A percentile compares a stretch with the other conserved stretches of the same genome.
Conservation (phyloP, 30 jellyfish, hydroid and myxozoan genomes). For the Hydractinia symbiolongicarpus region DNA sequence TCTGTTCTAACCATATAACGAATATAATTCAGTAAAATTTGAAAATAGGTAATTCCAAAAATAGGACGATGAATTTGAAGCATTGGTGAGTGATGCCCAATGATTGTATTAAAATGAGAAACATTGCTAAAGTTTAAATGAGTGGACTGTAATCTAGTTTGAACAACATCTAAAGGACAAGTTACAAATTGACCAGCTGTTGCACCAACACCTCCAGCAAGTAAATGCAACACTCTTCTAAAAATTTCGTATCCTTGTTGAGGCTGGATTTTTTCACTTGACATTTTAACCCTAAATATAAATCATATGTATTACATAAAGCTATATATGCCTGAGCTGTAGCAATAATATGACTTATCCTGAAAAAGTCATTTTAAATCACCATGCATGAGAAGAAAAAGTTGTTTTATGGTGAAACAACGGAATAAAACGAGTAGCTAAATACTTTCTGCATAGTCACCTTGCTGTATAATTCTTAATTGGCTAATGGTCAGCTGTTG, state of each 20-base stretch:
- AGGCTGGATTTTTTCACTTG: not conserved
- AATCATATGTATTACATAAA: no score
- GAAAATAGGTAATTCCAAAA: constrained; percentile 35
- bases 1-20: constrained; percentile 71
- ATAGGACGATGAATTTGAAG: constrained; percentile 8
- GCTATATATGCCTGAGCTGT: no score
- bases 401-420: no score
- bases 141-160: constrained; percentile 86
- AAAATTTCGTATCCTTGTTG: not conserved
- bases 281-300: no score
- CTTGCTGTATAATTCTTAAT: no score
- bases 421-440: no score
- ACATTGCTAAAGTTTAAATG: constrained; percentile 46
- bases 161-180: constrained; percentile 94
- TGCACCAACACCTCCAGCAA: constrained; percentile 98
- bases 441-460: no score
- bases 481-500: no score
- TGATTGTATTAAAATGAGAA: constrained; percentile 13
- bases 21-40: constrained; percentile 59
- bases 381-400: no score
- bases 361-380: no score
- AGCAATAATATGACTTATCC: no score
- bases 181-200: constrained; percentile 96
- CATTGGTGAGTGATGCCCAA: not conserved
- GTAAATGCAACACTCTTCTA: constrained; percentile 34